These are phyloP conservation scores for Dromaius novaehollandiae DNA, from an alignment of 2,113 vertebrate genomes.

Conservation along the genomic window DNA sequence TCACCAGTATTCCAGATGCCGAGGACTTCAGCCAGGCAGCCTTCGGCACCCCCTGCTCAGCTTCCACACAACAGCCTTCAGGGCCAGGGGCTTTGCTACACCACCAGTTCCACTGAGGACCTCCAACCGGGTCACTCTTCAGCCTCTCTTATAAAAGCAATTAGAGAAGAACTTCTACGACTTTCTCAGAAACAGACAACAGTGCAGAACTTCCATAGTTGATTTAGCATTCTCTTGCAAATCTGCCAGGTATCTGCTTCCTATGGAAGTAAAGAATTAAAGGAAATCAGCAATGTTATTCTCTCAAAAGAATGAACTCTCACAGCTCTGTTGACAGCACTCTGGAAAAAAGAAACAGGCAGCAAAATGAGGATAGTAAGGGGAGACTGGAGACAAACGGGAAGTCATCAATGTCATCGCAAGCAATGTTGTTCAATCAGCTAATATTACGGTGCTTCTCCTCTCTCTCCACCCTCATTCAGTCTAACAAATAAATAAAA, in stretches of 20 bases:
- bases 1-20: conserved; percentile 89
- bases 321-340: not conserved
- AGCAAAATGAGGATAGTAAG: conserved; percentile 9
- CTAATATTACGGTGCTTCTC: conserved; percentile 31
- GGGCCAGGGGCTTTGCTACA: conserved; percentile 81
- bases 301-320: conserved; percentile 18
- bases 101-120: conserved; percentile 85
- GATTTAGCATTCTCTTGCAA: conserved; percentile 71
- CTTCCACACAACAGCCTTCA: conserved; percentile 77
- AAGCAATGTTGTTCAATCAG: not conserved
- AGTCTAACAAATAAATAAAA: not conserved
- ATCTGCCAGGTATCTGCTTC: conserved; percentile 77
- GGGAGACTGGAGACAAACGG: not conserved
- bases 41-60: conserved; percentile 83
- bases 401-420: not conserved
- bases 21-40: conserved; percentile 85
- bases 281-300: conserved; percentile 60
- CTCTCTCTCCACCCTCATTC: conserved; percentile 27
- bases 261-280: conserved; percentile 80
- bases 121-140: conserved; percentile 92
- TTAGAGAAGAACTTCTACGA: conserved; percentile 95
- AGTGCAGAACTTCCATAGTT: conserved; percentile 92
- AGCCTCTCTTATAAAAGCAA: conserved; percentile 97
- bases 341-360: conserved; percentile 22
- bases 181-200: conserved; percentile 96